These are phyloP conservation scores for Pteronura brasiliensis DNA, from an alignment of 2,113 vertebrate species.

Conservation along the genomic window DNA sequence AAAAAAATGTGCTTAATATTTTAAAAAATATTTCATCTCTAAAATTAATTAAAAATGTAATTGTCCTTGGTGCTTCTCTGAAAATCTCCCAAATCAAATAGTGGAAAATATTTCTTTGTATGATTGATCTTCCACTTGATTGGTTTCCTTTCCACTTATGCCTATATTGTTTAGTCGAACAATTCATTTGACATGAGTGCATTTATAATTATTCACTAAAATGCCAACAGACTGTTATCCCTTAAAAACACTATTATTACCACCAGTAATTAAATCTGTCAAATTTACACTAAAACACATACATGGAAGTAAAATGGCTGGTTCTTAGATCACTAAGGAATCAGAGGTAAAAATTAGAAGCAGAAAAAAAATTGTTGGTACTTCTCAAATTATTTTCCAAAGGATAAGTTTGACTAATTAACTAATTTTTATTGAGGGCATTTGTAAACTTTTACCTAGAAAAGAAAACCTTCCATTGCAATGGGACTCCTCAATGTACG, in stretches of 20 bases:
- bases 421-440: neutral
- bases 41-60: neutral
- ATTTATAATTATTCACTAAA: neutral
- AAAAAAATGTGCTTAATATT: neutral
- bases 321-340: neutral
- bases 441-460: neutral
- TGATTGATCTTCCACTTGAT: neutral
- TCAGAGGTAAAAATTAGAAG: neutral
- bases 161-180: neutral
- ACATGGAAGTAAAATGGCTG: neutral
- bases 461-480: neutral
- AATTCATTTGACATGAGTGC: neutral
- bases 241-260: neutral
- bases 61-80: neutral
- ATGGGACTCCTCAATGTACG: fast-evolving
- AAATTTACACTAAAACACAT: neutral
- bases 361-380: neutral
- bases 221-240: neutral
- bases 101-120: neutral
- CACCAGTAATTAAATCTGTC: neutral
- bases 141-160: neutral
- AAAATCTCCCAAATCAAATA: neutral
- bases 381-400: neutral
- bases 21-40: neutral
- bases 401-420: neutral